These are phyloP conservation scores for Scaptomyza tumidula DNA, from an alignment of 2,888 invertebrate species.

Conservation along the genomic window DNA sequence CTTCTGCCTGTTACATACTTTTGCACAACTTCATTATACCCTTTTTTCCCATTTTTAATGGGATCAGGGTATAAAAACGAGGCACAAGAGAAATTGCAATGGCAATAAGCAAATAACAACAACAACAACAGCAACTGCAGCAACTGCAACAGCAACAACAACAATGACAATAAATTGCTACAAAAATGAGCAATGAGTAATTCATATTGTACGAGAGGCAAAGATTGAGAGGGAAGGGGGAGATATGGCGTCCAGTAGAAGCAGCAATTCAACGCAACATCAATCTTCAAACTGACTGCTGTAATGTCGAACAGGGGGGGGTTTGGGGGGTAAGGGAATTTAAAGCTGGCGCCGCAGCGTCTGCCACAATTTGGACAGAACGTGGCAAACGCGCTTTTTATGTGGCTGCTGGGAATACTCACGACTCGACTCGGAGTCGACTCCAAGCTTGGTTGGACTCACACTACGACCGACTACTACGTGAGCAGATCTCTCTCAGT, in stretches of 20 bases:
- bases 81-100: conserved; percentile 26
- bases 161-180: conserved; percentile 74
- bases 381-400: conserved; percentile 76
- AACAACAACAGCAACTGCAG: conserved; percentile 19
- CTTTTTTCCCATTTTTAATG: too few species aligned
- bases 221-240: background rate
- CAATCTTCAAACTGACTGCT: conserved; percentile 65
- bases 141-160: conserved; percentile 33
- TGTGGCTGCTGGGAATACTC: conserved; percentile 70
- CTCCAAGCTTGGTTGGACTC: conserved; percentile 18
- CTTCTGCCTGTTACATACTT: too few species aligned
- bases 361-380: conserved; percentile 74
- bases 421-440: conserved; percentile 1
- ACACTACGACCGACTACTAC: conserved; percentile 33
- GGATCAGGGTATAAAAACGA: too few species aligned
- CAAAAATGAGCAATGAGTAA: conserved; percentile 79
- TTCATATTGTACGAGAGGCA: conserved; percentile 64
- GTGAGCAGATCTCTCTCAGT: conserved; percentile 33
- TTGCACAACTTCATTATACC: too few species aligned
- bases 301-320: conserved; percentile 1
- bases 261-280: conserved; percentile 75
- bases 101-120: conserved; percentile 10
- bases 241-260: conserved; percentile 14
- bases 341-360: conserved; percentile 65
- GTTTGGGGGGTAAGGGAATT: background rate